Base-by-base conservation (phyloP, 2,113 vertebrate genomes). In the Oreochromis aureus region DNA sequence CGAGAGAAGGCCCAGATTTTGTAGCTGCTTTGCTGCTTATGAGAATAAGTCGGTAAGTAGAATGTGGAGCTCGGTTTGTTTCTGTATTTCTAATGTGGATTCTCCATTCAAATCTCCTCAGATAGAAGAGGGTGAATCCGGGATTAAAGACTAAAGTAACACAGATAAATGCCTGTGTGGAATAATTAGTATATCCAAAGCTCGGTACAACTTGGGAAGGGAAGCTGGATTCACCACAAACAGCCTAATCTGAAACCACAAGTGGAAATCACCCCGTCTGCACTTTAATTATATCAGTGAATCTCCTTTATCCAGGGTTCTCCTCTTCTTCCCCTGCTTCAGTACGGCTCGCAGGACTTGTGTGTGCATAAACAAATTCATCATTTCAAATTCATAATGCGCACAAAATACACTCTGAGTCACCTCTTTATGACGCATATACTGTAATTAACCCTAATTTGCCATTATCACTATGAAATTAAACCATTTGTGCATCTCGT, bases 101-200 rank as follows among this genome's bases (percentile, higher is more conserved):
- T 39, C 63, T 30, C 11, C 15, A 51, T 24, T 34, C 53, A 83
- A 81, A 89, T 90, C 83, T 78, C 5, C 55, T 24, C 15, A 71
- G 88, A 90, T 83, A 88, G 83, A 73, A n/a, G 48, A 1, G 18
- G 63, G 22, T 61, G 85, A 82, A 83, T 80, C 83, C 0, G 18
- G 84, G 90, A 88, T 89, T 91, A 85, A 63, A 30, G 82, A 86
- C 73, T 24, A 84, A 82, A 89, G 85, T 6, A 19, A 12, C 18
- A 4, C 76, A 51, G 86, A 44, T 59, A 84, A 73, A 27, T 73
- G 41, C 66, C 24, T 53, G 30, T 10, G 85, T 9, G 48, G 46
- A 83, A 79, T 41, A 83, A 85, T 78, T 83, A 39, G 79, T 66
- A 34, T 24, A 6, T 53, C 30, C 10, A 7, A 22, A 80, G 36